Evolutionary conservation across 2,888 invertebrate species (phyloP).

Genomic region (Liopterus haemorrhoidalis): DNA sequence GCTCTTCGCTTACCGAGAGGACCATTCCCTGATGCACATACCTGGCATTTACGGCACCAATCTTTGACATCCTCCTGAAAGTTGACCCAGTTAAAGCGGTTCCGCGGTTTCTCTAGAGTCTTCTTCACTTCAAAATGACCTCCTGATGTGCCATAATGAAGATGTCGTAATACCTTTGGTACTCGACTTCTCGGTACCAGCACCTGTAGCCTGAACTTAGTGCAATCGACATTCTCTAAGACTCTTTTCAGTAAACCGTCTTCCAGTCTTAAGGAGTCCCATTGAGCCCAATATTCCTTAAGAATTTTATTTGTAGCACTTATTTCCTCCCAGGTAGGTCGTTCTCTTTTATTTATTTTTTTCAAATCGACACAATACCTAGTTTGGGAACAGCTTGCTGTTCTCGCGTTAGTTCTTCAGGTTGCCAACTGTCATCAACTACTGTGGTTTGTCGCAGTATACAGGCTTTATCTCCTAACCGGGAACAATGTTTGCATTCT

Average conservation of each 20-base stretch:
- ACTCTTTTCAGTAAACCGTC: conserved; percentile 15
- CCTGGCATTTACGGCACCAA: conserved; percentile 28
- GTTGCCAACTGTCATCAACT: neutral
- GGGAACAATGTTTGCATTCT: conserved; percentile 1
- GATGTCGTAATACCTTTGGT: conserved; percentile 20
- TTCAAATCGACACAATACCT: neutral
- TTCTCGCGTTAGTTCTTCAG: neutral
- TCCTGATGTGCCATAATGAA: conserved; percentile 30
- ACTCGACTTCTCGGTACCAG: conserved; percentile 21
- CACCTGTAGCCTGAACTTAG: conserved; percentile 17
- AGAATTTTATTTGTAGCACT: neutral
- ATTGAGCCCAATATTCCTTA: conserved; percentile 3
- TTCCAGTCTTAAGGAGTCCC: conserved; percentile 21
- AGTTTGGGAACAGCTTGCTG: conserved; percentile 5
- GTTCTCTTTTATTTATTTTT: neutral
- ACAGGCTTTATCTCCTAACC: neutral
- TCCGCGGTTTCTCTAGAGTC: conserved; percentile 29
- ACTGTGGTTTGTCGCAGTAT: neutral
- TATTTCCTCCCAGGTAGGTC: conserved; percentile 4
- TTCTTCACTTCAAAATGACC: conserved; percentile 35
- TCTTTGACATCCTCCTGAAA: conserved; percentile 26
- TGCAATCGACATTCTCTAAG: conserved; percentile 12
- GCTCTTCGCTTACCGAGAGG: conserved; percentile 20
- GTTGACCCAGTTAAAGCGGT: conserved; percentile 13
- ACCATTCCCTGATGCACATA: conserved; percentile 29